Evolutionary conservation across 2,113 vertebrate genomes (phyloP).

Genomic region (Nycticebus coucang): DNA sequence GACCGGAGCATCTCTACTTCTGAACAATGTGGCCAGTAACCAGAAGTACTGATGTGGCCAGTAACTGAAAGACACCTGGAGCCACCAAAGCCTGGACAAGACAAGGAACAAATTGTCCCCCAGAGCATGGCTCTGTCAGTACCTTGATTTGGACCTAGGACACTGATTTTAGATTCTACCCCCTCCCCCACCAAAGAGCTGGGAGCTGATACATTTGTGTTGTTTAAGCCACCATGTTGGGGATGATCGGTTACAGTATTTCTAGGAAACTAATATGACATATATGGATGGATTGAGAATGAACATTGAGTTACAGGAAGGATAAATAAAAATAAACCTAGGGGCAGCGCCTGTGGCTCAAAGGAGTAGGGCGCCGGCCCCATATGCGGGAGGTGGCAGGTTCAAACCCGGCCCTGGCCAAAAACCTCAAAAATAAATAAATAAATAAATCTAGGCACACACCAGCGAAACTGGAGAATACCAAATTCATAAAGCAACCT

Average conservation of each 20-base stretch:
- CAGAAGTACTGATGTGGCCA: no score
- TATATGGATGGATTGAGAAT: neutral
- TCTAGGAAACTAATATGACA: neutral
- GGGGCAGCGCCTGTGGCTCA: no score
- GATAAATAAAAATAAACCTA: neutral
- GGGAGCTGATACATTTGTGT: neutral
- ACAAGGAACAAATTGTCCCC: no score
- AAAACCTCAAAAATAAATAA: no score
- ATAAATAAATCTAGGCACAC: neutral
- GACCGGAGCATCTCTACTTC: neutral
- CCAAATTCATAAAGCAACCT: neutral
- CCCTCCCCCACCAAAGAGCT: neutral
- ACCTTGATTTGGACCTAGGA: neutral
- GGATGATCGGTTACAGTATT: neutral
- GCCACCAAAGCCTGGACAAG: rapidly evolving
- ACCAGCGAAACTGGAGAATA: neutral
- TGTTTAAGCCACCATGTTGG: neutral
- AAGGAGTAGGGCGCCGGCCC: no score
- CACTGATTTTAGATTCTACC: neutral
- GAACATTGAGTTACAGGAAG: neutral
- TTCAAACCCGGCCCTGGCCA: no score
- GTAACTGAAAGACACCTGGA: rapidly evolving
- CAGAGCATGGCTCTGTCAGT: neutral
- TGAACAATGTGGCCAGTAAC: no score
- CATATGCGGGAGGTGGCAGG: no score